phyloP scores from a whole-genome alignment of 2,888 invertebrate species.

The Harpalus rubripes region DNA sequence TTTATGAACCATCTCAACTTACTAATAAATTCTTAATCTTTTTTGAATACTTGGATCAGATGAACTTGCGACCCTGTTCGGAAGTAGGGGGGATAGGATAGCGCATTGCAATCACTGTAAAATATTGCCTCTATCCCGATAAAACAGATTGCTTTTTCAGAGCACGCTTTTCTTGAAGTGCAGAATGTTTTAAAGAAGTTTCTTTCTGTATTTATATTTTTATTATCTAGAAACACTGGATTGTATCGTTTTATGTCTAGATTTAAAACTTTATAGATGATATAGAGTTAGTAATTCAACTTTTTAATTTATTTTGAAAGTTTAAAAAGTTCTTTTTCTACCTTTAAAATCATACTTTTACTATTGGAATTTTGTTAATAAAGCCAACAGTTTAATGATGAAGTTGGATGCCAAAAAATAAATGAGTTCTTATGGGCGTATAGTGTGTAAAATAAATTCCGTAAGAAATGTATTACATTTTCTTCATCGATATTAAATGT shows the following conservation, averaged over 20 bases:
- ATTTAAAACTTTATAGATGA: slow-evolving; percentile 27
- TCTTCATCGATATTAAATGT: too few species aligned
- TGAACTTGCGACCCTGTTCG: slow-evolving; percentile 41
- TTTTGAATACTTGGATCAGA: slow-evolving; percentile 31
- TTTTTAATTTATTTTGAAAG: slow-evolving; percentile 9
- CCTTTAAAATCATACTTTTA: neutral
- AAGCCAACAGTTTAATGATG: too few species aligned
- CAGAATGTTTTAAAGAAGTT: slow-evolving; percentile 33
- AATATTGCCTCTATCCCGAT: slow-evolving; percentile 49
- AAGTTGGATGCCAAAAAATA: too few species aligned
- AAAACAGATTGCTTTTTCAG: slow-evolving; percentile 48
- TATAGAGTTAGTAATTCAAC: slow-evolving; percentile 18
- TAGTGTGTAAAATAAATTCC: too few species aligned
- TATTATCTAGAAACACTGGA: slow-evolving; percentile 24
- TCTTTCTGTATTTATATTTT: slow-evolving; percentile 22
- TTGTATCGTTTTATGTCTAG: slow-evolving; percentile 22
- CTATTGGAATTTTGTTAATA: too few species aligned
- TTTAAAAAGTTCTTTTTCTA: neutral
- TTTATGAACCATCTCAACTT: slow-evolving; percentile 1
- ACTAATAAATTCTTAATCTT: slow-evolving; percentile 19
- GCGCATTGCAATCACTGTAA: slow-evolving; percentile 43
- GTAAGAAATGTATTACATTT: too few species aligned
- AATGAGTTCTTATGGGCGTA: too few species aligned
- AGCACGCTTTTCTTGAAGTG: slow-evolving; percentile 23
- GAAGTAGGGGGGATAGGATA: neutral